Base-by-base conservation (phyloP, 1,140 invertebrate species). In the Chionoecetes opilio region DNA sequence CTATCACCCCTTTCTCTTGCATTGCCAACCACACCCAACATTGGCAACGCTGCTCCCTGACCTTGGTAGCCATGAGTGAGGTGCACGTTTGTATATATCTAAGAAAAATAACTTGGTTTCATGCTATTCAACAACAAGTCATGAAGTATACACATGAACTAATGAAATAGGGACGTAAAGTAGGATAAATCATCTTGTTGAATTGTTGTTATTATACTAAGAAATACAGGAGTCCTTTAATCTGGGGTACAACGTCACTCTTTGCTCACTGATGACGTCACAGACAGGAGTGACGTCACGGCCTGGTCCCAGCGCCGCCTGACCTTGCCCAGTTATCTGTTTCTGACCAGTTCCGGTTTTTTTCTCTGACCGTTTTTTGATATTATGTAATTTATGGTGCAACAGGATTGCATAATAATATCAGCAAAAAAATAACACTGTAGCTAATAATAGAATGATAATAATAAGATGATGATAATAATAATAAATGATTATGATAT, bases 401-500 rank as follows among this genome's bases (percentile, higher is more conserved):
- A 53, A 53, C 46, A 53, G 46, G 9, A 53, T 53, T 53, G 46
- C 11, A 53, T 53, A 53, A 53, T 53, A 53, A 53, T 53, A 41
- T 6, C n/a, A n/a, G n/a, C n/a, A n/a, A 6, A 53, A 53, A 14
- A 53, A 53, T 53, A 53, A 53, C 46, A 53, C 46, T 14, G 11
- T 17, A 9, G 46, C 11, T 53, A 53, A 53, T n/a, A n/a, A n/a
- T n/a, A n/a, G n/a, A n/a, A n/a, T n/a, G 46, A 53, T 53, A 53
- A 53, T 53, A 53, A n/a, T n/a, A n/a, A n/a, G n/a, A n/a, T 75
- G 8, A 75, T 75, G n/a, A 75, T 75, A 75, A 75, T 75, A 75
- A 75, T 75, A 75, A 75, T 75, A 75, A n/a, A 75, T 75, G n/a
- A 75, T 75, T n/a, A 75, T 75, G n/a, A 75, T 75, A 75, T 75